Base-by-base conservation (phyloP, 2,888 invertebrate species). In the Caenorhabditis angaria region DNA sequence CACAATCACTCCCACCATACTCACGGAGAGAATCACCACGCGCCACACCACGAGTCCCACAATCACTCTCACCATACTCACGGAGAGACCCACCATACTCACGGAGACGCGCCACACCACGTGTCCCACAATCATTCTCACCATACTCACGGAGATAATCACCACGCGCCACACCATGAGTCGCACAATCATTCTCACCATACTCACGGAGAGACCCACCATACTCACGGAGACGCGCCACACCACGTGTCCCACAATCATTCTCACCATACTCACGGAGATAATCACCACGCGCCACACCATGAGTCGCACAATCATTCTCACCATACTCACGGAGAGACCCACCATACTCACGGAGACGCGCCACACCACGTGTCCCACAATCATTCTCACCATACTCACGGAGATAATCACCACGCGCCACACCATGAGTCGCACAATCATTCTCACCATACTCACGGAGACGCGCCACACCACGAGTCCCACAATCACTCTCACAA, bases 161-260 rank as follows among this genome's bases (percentile, higher is more conserved):
- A 55, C 8, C 29, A 27, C 18, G 61, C 25, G 10, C 64, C 57
- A n/a, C 57, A 64, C 27, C 25, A 20, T n/a, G 5, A 61, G 4
- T 18, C 6, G 10, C 22, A 41, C 27, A 47, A 60, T 22, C n/a
- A 24, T 6, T 48, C 28, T 6, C 68, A 68, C 54, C 62, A 62
- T 22, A 54, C 28, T 10, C 65, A 65, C n/a, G 54, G 55, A 29
- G 27, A 59, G 6, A 41, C 54, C n/a, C 28, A 65, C 20, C 48
- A 35, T 22, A 25, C 28, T n/a, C 58, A 50, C 24, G 53, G 32
- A 24, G 50, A 61, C 53, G 48, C 4, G 48, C 48, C 35, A 8
- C 63, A 68, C 29, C 68, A 68, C 41, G 8, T 35, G 57, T 12
- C 50, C 32, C 53, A 57, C 22, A 54, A 69, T n/a, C 48, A 54